Percentiles rank a stretch among this genome's conserved stretches.
Evolutionary conservation across 2,113 vertebrate species (phyloP).

Genomic region (Sapayoa aenigma): DNA sequence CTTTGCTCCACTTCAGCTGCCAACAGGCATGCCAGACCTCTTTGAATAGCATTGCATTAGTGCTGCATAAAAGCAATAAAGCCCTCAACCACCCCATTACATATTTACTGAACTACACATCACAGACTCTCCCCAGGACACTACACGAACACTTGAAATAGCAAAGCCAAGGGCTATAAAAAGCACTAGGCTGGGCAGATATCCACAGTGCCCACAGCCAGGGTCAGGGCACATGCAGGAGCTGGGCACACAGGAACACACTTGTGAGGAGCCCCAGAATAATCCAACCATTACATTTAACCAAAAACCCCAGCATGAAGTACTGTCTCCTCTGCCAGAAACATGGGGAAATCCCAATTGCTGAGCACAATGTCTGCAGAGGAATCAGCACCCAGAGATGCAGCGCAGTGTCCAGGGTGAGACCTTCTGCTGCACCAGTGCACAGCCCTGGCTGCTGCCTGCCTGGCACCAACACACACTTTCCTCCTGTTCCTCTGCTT

Average conservation of each 20-base stretch:
- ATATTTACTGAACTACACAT: not conserved
- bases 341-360: not conserved
- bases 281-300: not conserved
- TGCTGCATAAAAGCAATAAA: slow-evolving; percentile 29
- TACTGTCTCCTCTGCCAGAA: not conserved
- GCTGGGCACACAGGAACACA: not conserved
- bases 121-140: not conserved
- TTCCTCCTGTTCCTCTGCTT: not conserved
- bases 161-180: not conserved
- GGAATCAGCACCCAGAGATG: not conserved
- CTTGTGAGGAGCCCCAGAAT: not conserved
- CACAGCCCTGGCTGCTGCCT: not conserved
- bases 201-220: not conserved
- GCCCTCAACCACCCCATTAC: slow-evolving; percentile 15
- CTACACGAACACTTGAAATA: not conserved
- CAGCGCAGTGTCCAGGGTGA: not conserved
- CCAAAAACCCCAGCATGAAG: not conserved
- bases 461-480: not conserved
- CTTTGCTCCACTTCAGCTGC: slow-evolving; percentile 11
- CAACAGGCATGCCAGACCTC: not conserved
- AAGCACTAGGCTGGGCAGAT: not conserved
- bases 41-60: not conserved
- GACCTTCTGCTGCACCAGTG: not conserved
- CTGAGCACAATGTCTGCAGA: not conserved
- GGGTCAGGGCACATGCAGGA: not conserved